Percentiles rank a stretch among this genome's conserved stretches.
Evolutionary conservation across 1,140 invertebrate species (phyloP).

Genomic region (Steinernema feltiae): DNA sequence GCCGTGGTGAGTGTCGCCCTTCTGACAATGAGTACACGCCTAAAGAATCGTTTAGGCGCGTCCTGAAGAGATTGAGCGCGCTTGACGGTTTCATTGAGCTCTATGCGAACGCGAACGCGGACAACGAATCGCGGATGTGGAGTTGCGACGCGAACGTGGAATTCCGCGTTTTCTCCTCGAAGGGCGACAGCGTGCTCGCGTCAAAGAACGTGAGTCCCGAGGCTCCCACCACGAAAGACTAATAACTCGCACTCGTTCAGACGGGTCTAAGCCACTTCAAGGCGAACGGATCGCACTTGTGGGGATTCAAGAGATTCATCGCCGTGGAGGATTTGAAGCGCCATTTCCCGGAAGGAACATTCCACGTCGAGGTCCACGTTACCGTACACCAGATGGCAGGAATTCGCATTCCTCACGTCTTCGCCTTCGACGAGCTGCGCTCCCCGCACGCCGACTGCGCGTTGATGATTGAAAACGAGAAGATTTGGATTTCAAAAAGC

Average conservation of each 20-base stretch:
- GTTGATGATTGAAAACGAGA: background rate
- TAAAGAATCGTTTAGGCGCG: background rate
- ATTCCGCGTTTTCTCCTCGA: background rate
- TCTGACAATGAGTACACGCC: background rate
- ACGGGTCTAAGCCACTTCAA: background rate
- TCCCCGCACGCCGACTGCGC: conserved; percentile 8
- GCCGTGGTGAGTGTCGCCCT: background rate
- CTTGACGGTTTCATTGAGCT: background rate
- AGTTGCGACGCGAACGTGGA: background rate
- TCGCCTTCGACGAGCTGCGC: background rate
- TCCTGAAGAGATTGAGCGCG: background rate
- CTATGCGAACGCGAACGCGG: background rate
- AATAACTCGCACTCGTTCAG: background rate
- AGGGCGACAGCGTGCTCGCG: background rate
- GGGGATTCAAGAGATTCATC: background rate
- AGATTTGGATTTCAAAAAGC: background rate
- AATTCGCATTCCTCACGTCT: background rate
- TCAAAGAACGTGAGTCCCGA: background rate
- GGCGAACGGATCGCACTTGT: background rate
- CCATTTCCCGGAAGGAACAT: background rate
- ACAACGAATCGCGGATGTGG: background rate
- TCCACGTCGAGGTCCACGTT: background rate
- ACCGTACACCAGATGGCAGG: conserved; percentile 8
- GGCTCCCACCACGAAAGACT: background rate
- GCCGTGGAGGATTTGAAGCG: background rate